Conservation (phyloP, 1,140 invertebrate genomes). For the Neodiprion virginianus region DNA sequence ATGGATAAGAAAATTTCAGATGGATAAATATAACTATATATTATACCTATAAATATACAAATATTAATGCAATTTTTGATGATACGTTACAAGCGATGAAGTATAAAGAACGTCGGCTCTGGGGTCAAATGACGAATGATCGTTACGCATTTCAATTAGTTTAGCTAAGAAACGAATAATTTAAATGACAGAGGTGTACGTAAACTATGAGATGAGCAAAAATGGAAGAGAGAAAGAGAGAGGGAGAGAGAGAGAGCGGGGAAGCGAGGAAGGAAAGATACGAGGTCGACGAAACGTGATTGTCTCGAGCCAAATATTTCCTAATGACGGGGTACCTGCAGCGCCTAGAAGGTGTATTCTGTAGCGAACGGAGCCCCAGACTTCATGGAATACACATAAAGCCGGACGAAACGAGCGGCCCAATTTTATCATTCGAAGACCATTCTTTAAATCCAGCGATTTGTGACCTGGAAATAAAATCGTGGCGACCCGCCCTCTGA, state of each 20-base stretch:
- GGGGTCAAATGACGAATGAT: too few relatives aligned
- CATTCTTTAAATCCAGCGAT: slow-evolving; percentile 42
- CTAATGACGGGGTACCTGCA: slow-evolving; percentile 57
- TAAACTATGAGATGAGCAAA: too few relatives aligned
- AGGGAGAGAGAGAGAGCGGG: slow-evolving; percentile 9
- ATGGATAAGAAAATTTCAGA: too few relatives aligned
- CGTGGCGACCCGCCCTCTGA: slow-evolving; percentile 52
- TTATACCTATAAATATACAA: too few relatives aligned
- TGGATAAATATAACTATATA: too few relatives aligned
- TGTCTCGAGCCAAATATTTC: slow-evolving; percentile 55
- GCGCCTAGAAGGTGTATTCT: neutral
- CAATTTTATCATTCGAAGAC: slow-evolving; percentile 61
- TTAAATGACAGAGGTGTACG: too few relatives aligned
- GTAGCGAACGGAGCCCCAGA: slow-evolving; percentile 26
- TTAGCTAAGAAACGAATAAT: too few relatives aligned
- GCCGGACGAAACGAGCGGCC: slow-evolving; percentile 61
- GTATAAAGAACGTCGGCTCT: too few relatives aligned
- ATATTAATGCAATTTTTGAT: too few relatives aligned
- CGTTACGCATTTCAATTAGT: too few relatives aligned
- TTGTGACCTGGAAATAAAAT: slow-evolving; percentile 62
- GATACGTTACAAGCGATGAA: too few relatives aligned
- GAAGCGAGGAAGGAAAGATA: neutral
- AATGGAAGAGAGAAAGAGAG: slow-evolving; percentile 2
- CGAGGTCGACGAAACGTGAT: slow-evolving; percentile 29
- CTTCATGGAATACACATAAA: slow-evolving; percentile 64